Base-by-base conservation (phyloP, 2,113 vertebrate species). In the Coregonus clupeaformis region DNA sequence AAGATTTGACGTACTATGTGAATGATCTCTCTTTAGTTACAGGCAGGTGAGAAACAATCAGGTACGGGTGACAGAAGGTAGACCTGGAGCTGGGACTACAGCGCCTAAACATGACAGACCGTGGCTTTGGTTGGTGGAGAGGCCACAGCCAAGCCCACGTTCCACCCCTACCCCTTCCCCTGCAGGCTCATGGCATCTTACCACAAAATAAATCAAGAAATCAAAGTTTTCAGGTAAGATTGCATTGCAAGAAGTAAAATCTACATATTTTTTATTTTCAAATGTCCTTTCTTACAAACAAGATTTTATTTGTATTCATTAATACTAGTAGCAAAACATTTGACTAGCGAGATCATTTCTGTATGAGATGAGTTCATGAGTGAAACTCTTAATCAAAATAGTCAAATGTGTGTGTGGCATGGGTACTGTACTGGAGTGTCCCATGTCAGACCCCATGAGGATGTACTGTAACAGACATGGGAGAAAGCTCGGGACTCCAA, bases 311-410 rank as follows among this genome's bases (percentile, higher is more conserved):
- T 85, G 68, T 76, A 73, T 78, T 83, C 71, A 69, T 84, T 89
- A 91, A 92, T 92, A 93, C 88, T 89, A 88, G 85, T 88, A 90
- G 87, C 86, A 92, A 92, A 92, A 93, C 85, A 88, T 88, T 82
- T 72, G 42, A 90, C 84, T 83, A 91, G 91, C 89, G 82, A 77
- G 74, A 88, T 84, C n/a, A 42, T 83, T 88, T 87, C 79, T 84
- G 82, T 81, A 81, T 80, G 81, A 86, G 79, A 90, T 90, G 87
- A 86, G 80, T 85, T 86, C 85, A 88, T 89, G 88, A 89, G 87
- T 85, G 81, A 88, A 92, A 87, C 86, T 89, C 76, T 82, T 85
- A 84, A 86, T 88, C 64, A 86, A 90, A 92, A 90, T 80, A 89
- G 82, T 91, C 80, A 89, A 83, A 91, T 87, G 78, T 89, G 80